Percentiles rank a stretch among this genome's conserved stretches.
These are phyloP conservation scores for Bombus balteatus DNA, from an alignment of 1,140 invertebrate species.

Conservation along the genomic window DNA sequence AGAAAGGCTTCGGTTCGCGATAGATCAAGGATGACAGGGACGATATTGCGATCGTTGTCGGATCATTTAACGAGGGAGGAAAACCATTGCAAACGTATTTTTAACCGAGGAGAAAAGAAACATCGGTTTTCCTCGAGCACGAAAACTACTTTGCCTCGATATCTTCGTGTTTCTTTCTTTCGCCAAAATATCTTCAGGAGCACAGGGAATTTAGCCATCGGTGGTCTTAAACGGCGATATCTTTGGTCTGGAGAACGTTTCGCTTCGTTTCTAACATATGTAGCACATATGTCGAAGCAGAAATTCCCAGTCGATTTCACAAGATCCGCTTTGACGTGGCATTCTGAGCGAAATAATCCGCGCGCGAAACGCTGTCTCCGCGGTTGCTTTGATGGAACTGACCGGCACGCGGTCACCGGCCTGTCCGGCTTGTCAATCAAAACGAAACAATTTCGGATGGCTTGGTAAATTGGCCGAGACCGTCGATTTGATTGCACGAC, in stretches of 20 bases:
- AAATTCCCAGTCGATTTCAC: neutral
- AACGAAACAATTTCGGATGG: conserved; percentile 60
- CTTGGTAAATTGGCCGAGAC: conserved; percentile 40
- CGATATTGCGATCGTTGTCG: no score
- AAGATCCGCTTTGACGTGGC: conserved; percentile 9
- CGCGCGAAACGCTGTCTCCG: conserved; percentile 2
- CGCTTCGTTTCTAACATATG: neutral
- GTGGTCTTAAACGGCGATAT: no score
- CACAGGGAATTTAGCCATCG: neutral
- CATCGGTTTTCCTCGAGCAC: no score
- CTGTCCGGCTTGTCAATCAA: conserved; percentile 58
- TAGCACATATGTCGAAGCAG: neutral
- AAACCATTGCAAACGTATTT: no score
- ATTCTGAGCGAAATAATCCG: neutral
- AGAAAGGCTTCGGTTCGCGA: no score
- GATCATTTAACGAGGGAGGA: no score
- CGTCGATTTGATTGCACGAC: conserved; percentile 52
- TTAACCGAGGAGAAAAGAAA: no score
- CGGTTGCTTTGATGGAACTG: conserved; percentile 20
- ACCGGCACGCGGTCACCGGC: conserved; percentile 5
- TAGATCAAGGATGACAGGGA: no score
- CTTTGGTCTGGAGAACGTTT: neutral
- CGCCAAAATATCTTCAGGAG: no score
- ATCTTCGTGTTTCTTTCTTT: no score
- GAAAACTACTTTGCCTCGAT: no score